Evolutionary conservation across 2,888 invertebrate species (phyloP).

Genomic region (Sphaeridia pumilis): DNA sequence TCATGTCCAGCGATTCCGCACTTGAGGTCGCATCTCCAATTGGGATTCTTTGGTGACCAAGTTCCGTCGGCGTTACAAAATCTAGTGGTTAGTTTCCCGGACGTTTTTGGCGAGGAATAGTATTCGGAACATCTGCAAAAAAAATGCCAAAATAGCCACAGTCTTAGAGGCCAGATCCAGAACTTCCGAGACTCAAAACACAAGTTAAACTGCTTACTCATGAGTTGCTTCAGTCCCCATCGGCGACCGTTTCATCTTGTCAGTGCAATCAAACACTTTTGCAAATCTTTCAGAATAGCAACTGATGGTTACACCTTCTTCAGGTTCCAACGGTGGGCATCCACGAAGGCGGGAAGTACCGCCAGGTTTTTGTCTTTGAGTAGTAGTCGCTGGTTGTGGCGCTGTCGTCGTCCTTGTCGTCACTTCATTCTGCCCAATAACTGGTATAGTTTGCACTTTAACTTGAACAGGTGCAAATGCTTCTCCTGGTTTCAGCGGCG

Average conservation of each 20-base stretch:
- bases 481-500: too few relatives aligned
- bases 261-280: slow-evolving; percentile 11
- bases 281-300: slow-evolving; percentile 12
- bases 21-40: slow-evolving; percentile 27
- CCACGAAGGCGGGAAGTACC: too few relatives aligned
- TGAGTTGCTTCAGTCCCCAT: slow-evolving; percentile 11
- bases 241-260: slow-evolving; percentile 2
- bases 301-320: slow-evolving; percentile 10
- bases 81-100: slow-evolving; percentile 7
- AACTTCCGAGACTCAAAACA: too few relatives aligned
- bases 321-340: slow-evolving; percentile 15
- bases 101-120: slow-evolving; percentile 10
- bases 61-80: slow-evolving; percentile 19
- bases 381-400: neutral
- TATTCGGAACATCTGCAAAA: slow-evolving; percentile 12
- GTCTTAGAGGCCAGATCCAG: too few relatives aligned
- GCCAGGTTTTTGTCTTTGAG: too few relatives aligned
- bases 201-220: too few relatives aligned
- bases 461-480: too few relatives aligned
- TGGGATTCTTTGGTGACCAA: slow-evolving; percentile 20
- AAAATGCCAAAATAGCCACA: too few relatives aligned
- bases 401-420: neutral
- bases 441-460: too few relatives aligned
- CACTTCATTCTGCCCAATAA: too few relatives aligned
- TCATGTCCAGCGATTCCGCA: slow-evolving; percentile 23